Base-by-base conservation (phyloP, 2,888 invertebrate species). In the Thyatira batis region DNA sequence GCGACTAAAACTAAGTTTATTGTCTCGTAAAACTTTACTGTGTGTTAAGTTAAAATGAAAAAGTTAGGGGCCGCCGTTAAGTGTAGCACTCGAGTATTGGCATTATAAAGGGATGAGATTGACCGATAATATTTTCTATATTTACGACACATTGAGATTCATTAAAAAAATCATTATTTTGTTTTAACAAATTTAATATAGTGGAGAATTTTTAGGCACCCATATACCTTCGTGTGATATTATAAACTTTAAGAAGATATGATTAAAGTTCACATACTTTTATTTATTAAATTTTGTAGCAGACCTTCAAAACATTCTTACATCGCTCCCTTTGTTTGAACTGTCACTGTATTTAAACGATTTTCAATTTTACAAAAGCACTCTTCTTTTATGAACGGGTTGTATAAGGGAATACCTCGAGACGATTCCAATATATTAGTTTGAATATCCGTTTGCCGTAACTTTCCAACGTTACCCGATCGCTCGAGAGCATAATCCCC, bases 1-100 rank as follows among this genome's bases (percentile, higher is more conserved):
- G 57, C 52, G 54, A 65, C 66, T 67, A 60, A 71, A 78, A 79
- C 71, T 76, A 66, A 64, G 61, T 83, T 80, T 75, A 81, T 73
- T 61, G 67, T 64, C 67, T 59, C 67, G 66, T 82, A 75, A 83
- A 48, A 80, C 67, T 82, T 78, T 72, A 73, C 58, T 59, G 60
- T 63, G 68, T 70, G 69, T 68, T 71, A 67, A 74, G 43, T 52
- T 52, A 44, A 52, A 52, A 52, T 52, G 52, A 52, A 52, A 52
- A 52, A 52, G 46, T 49, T 48, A 49, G 20, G 20, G 30, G 20
- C 46, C 25, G 33, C 20, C 39, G 17, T 39, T 39, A 17, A 17
- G 17, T 39, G 39, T 43, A 46, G 27, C 23, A 33, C 30, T 46
- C 45, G 20, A 46, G 28, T 39, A 48, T 48, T 46, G 48, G 25